Base-by-base conservation (phyloP, 2,797 vertebrate genomes). In the Esox masquinongy region DNA sequence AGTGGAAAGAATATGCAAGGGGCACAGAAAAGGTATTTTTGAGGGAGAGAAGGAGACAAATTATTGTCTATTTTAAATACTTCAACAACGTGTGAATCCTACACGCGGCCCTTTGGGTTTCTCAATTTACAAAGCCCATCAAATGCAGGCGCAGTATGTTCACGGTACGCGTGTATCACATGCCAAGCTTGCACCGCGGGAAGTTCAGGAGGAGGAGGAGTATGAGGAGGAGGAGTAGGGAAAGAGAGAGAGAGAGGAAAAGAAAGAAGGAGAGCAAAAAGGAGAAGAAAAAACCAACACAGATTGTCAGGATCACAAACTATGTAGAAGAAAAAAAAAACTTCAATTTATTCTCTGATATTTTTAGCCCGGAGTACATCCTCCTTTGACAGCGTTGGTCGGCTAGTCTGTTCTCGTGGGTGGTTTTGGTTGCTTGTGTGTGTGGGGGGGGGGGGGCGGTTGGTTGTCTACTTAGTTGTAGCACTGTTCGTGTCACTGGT, bases 401-500 rank as follows among this genome's bases (percentile, higher is more conserved):
- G 83, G 80, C 84, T 86, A 75, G 78, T 49, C 76, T 81, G 74
- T 73, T 78, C 82, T 79, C 79, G 22, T 82, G 74, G 78, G 82
- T 90, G 88, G 88, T 74, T 80, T 81, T 15, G 24, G 61, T 59
- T 22, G 26, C 64, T 34, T 16, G 63, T 59, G 69, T 47, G 43
- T 43, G 43, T 47, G 43, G 22, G 66, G 16, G 73, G 64, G 34
- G 74, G 24, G 15, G 49, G 24, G 47, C 43, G 36, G 68, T 17
- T 14, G 24, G 9, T 72, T 59, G 34, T 11, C 90, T 92, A 90
- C 84, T 86, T 85, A 90, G 89, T 92, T 92, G 88, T 89, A 73
- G 63, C 84, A 78, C 87, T 92, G 88, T 83, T 2, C 77, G 12
- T 84, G 87, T 93, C 94, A 94, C 92, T 82, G 90, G 94, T 73